Conservation (phyloP, 2,797 vertebrate species). For the Atherinosoma microstoma region DNA sequence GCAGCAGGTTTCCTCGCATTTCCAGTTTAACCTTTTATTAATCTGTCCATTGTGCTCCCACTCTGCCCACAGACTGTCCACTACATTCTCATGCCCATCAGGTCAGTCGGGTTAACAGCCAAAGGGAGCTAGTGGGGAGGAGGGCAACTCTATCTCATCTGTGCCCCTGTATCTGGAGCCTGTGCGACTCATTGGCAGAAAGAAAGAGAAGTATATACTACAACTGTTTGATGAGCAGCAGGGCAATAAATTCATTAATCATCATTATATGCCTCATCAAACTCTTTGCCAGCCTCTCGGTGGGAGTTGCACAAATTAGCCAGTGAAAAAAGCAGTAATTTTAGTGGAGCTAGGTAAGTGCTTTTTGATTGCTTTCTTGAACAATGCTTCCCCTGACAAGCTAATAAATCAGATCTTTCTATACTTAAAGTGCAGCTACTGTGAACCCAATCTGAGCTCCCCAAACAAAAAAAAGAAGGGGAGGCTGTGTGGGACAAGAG, state of each 20-base stretch:
- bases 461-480: slow-evolving; percentile 58
- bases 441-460: slow-evolving; percentile 86
- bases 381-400: slow-evolving; percentile 99
- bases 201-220: slow-evolving; percentile 90
- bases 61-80: slow-evolving; percentile 76
- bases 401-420: slow-evolving; percentile 98
- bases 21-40: slow-evolving; percentile 86
- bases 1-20: slow-evolving; percentile 85
- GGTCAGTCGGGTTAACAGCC: slow-evolving; percentile 86
- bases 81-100: slow-evolving; percentile 83
- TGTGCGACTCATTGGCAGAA: slow-evolving; percentile 80
- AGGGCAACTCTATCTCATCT: slow-evolving; percentile 65
- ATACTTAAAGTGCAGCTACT: slow-evolving; percentile 87
- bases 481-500: slow-evolving; percentile 82
- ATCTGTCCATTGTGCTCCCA: slow-evolving; percentile 84
- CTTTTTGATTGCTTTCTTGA: slow-evolving; percentile 99
- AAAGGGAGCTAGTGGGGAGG: slow-evolving; percentile 68
- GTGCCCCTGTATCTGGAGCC: slow-evolving; percentile 56
- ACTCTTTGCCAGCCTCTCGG: slow-evolving; percentile 98
- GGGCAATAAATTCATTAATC: slow-evolving; percentile 99
- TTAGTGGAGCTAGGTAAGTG: slow-evolving; percentile 99
- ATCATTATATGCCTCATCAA: slow-evolving; percentile 99
- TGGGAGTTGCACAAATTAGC: slow-evolving; percentile 99
- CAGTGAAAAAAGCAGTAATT: slow-evolving; percentile 98
- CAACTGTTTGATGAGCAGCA: slow-evolving; percentile 94